Base-by-base conservation (phyloP, 2,888 invertebrate genomes). In the Eupelmus urozonus region DNA sequence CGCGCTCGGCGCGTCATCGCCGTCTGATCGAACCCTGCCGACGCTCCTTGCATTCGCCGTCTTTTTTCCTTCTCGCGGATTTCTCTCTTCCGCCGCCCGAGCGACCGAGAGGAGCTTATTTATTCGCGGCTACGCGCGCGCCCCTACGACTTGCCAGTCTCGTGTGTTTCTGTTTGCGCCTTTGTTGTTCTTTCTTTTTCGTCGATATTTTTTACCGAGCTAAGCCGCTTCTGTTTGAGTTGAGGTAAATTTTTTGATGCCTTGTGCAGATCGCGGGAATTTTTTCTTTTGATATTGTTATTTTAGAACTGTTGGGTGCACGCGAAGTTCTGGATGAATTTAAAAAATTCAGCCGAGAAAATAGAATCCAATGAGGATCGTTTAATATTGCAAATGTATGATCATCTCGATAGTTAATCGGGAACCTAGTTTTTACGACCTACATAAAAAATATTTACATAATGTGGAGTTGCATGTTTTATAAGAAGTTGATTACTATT, bases 21-120 rank as follows among this genome's bases (percentile, higher is more conserved):
- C 57, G 65, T 66, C 81, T 76, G 40, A 78, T 78, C 78, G 69
- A 78, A 73, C 62, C 40, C 45, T 42, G 51, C 57, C 42, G 18
- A 57, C 18, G 57, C 45, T n/a, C 57, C 57, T 25, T 45, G 7
- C 57, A 9, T 34, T 45, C 45, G 18, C 57, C 13, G 3, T 9
- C 60, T 29, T 59, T 49, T 59, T 20, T n/a, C 18, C 40, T 20
- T 67, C 16, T 57, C 57, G 23, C n/a, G 40, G 13, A 2, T 18
- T 25, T 1, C 20, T 40, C 20, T 62, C 34, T 69, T 42, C 40
- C n/a, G n/a, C n/a, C n/a, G n/a, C n/a, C n/a, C n/a, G n/a, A n/a
- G n/a, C n/a, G n/a, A n/a, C n/a, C n/a, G n/a, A n/a, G n/a, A n/a
- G n/a, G n/a, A n/a, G n/a, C n/a, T n/a, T n/a, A n/a, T n/a, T n/a